phyloP scores from a whole-genome alignment of 1,140 invertebrate species.

The Drosophila ercepeae region DNA sequence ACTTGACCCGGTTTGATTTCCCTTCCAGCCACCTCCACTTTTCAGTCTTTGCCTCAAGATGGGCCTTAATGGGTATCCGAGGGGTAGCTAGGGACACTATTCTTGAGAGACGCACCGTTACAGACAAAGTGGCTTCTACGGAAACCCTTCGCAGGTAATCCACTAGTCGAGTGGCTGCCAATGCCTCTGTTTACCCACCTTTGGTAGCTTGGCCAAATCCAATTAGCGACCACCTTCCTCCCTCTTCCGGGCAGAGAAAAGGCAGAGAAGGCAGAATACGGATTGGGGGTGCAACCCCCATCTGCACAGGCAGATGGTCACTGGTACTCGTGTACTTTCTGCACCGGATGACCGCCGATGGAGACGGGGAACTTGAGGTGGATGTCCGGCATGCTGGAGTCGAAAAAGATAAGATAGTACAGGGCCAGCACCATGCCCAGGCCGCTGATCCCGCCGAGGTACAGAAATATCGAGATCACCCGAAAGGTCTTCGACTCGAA shows the following conservation, averaged over 20 bases:
- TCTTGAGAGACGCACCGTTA: too few relatives aligned
- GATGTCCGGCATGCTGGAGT: constrained; percentile 79
- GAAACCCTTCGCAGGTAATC: not conserved
- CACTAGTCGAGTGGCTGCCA: not conserved
- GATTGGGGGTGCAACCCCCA: not conserved
- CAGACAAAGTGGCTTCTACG: too few relatives aligned
- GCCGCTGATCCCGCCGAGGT: constrained; percentile 76
- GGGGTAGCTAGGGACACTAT: not conserved
- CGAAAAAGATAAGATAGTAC: constrained; percentile 76
- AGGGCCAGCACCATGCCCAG: constrained; percentile 71
- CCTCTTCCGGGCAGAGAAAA: not conserved
- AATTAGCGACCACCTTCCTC: constrained; percentile 33
- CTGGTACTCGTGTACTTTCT: constrained; percentile 77
- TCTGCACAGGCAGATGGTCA: constrained; percentile 8
- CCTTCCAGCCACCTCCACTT: too few relatives aligned
- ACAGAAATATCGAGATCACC: constrained; percentile 64
- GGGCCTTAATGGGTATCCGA: not conserved
- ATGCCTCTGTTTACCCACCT: constrained; percentile 3
- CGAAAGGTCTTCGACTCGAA: constrained; percentile 77
- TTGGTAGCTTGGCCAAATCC: constrained; percentile 40
- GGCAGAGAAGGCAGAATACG: too few relatives aligned
- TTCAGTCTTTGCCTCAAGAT: not conserved
- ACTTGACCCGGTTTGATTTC: constrained; percentile 77
- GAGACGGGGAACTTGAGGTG: constrained; percentile 78
- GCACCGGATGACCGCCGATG: constrained; percentile 73